Base-by-base conservation (phyloP, 92 coral and sea anemone species). In the Anthopleura xanthogrammica region DNA sequence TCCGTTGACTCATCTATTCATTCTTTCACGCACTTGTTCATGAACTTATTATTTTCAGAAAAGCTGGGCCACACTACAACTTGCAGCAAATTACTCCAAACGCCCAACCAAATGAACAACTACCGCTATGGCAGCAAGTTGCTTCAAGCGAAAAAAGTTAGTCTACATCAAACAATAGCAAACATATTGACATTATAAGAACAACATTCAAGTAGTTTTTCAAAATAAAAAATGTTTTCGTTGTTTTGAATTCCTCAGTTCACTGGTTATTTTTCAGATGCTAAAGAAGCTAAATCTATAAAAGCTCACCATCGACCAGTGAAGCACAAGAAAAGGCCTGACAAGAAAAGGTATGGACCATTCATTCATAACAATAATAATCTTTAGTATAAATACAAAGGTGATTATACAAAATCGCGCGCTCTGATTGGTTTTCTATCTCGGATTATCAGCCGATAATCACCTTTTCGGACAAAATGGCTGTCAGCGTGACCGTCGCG, bases 71-170 rank as follows among this genome's bases (percentile, higher is more conserved):
- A 29, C 78, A 12, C 22, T 41, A 57, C 73, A 78, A 29, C 29
- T 4, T 62, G 70, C 70, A 20, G 29, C 70, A 62, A n/a, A 16
- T 0, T 14, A 62, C 9, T 62, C 70, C 70, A 20, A 62, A 7
- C 23, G 29, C 70, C 23, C 88, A 57, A 41, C 78, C 80, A 16
- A 16, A 75, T 1, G 97, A 91, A 79, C 85, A 84, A n/a, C 77
- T 87, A 41, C 90, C 98, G 20, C 29, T 90, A 41, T 95, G 98
- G 98, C 98, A 94, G 46, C 98, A 95, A 85, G 89, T 95, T 3
- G 98, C 98, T 24, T 60, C 91, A 12, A 87, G 89, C 13, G 98
- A 95, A 83, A 94, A 87, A 91, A 77, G 98, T 95, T 87, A 41
- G 95, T 72, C 36, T 0, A 41, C 23, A 7, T 12, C 36, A 76